These are phyloP conservation scores for Gambusia affinis DNA, from an alignment of 2,113 vertebrate genomes.

Conservation along the genomic window DNA sequence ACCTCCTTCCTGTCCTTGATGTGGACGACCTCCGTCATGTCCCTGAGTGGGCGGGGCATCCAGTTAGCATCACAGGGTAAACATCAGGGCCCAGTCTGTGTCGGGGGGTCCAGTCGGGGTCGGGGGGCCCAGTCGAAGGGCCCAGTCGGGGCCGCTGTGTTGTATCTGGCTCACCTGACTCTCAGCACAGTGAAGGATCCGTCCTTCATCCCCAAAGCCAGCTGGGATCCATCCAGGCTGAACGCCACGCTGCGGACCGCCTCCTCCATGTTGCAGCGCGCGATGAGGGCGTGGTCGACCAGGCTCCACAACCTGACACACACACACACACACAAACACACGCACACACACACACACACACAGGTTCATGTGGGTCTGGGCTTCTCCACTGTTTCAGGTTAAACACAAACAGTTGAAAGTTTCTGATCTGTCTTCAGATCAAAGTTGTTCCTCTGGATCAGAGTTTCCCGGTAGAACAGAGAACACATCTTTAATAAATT, in stretches of 20 bases:
- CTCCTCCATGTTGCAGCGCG: constrained; percentile 97
- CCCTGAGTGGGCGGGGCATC: constrained; percentile 75
- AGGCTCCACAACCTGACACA: constrained; percentile 90
- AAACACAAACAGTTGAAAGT: no score
- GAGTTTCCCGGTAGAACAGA: no score
- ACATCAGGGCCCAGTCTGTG: no score
- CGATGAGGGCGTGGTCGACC: constrained; percentile 90
- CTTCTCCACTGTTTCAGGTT: not conserved
- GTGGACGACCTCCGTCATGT: constrained; percentile 98
- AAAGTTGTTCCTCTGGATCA: no score
- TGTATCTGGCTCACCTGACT: constrained; percentile 79
- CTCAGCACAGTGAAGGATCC: constrained; percentile 96
- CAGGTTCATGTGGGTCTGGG: no score
- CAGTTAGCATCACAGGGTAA: not conserved
- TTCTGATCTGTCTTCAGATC: no score
- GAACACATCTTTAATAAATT: no score
- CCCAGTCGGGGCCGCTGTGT: not conserved
- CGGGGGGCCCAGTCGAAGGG: not conserved
- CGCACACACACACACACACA: no score
- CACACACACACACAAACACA: not conserved
- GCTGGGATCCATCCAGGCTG: constrained; percentile 91
- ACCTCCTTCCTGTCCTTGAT: constrained; percentile 97
- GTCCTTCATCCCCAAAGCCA: constrained; percentile 96
- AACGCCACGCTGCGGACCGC: constrained; percentile 91
- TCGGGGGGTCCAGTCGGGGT: no score